These are phyloP conservation scores for Anguilla anguilla DNA, from an alignment of 2,797 vertebrate species.

Conservation along the genomic window DNA sequence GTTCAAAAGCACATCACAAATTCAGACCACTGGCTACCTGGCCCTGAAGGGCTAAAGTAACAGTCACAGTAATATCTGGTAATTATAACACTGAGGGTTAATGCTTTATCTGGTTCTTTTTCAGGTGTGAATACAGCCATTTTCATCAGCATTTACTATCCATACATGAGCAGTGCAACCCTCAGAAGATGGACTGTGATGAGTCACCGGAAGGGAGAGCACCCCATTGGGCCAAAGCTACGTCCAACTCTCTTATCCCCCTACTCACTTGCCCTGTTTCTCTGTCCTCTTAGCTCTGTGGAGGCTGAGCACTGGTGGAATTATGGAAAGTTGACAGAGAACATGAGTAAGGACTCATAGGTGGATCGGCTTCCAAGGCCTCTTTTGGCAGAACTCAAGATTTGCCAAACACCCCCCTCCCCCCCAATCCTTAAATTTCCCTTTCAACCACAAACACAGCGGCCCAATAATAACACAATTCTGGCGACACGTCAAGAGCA, in stretches of 20 bases:
- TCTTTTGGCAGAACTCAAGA: slow-evolving; percentile 31
- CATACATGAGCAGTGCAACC: not conserved
- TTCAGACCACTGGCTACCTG: not conserved
- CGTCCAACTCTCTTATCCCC: not conserved
- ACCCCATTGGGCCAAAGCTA: not conserved
- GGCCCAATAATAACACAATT: slow-evolving; percentile 38
- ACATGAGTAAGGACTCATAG: slow-evolving; percentile 47
- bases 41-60: not conserved
- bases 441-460: slow-evolving; percentile 41
- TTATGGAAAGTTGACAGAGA: slow-evolving; percentile 48
- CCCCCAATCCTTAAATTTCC: not conserved
- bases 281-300: slow-evolving; percentile 30
- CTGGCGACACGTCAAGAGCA: slow-evolving; percentile 42
- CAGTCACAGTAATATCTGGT: not conserved
- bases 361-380: slow-evolving; percentile 40
- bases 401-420: not conserved
- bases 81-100: not conserved
- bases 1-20: not conserved
- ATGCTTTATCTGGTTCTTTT: not conserved
- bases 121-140: slow-evolving; percentile 6
- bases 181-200: slow-evolving; percentile 7
- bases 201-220: not conserved
- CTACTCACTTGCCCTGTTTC: slow-evolving; percentile 32
- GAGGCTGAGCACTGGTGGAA: slow-evolving; percentile 42
- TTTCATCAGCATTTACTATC: slow-evolving; percentile 7